phyloP scores from a whole-genome alignment of 2,888 invertebrate genomes.

The Cactoblastis cactorum region DNA sequence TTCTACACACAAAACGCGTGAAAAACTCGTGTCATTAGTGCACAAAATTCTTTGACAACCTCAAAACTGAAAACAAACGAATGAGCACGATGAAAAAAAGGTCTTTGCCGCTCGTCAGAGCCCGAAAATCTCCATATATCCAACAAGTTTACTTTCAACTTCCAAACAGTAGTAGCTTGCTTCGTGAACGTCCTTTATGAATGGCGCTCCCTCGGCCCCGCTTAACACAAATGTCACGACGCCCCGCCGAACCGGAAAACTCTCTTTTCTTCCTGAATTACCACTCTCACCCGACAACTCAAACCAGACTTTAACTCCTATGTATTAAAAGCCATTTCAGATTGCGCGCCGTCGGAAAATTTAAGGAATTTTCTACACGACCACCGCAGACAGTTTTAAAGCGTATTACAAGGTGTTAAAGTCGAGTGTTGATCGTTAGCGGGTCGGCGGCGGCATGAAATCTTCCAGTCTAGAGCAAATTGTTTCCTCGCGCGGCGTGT shows the following conservation, averaged over 20 bases:
- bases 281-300: constrained; percentile 34
- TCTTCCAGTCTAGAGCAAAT: constrained; percentile 78
- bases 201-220: constrained; percentile 69
- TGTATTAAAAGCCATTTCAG: constrained; percentile 36
- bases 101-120: constrained; percentile 18
- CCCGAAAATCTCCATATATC: constrained; percentile 34
- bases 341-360: constrained; percentile 42
- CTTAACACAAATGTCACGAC: constrained; percentile 78
- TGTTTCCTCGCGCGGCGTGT: constrained; percentile 78
- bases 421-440: constrained; percentile 34
- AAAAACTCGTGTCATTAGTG: constrained; percentile 6
- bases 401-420: constrained; percentile 35
- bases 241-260: constrained; percentile 74
- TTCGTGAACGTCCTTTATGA: constrained; percentile 63
- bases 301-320: constrained; percentile 38
- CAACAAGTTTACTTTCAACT: constrained; percentile 64
- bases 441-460: constrained; percentile 58
- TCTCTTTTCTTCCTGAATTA: constrained; percentile 78
- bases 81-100: constrained; percentile 11
- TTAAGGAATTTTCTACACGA: constrained; percentile 68
- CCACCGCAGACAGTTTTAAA: constrained; percentile 38
- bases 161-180: constrained; percentile 53
- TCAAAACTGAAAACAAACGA: not conserved
- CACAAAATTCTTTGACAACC: not conserved
- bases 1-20: not conserved